These are phyloP conservation scores for Vombatus ursinus DNA, from an alignment of 2,113 vertebrate genomes.

Conservation along the genomic window DNA sequence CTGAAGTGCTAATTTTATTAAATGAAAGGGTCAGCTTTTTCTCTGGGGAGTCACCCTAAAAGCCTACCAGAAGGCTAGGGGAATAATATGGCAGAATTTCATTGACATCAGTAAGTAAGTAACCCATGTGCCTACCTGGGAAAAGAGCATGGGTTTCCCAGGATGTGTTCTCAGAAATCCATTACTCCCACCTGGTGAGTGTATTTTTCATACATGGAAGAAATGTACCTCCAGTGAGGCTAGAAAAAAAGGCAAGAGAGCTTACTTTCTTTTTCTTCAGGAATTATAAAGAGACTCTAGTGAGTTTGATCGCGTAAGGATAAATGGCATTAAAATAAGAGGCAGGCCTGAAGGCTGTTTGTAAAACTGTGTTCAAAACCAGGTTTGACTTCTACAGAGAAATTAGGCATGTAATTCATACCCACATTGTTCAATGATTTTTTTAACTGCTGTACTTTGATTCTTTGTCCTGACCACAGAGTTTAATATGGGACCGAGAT, in stretches of 20 bases:
- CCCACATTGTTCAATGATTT: background rate
- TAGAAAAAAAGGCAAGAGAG: background rate
- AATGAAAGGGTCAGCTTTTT: background rate
- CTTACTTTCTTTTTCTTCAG: background rate
- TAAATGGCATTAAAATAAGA: background rate
- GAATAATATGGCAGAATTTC: background rate
- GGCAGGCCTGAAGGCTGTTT: background rate
- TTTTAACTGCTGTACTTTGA: background rate
- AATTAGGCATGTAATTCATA: background rate
- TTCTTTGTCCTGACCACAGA: background rate
- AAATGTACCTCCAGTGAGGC: background rate
- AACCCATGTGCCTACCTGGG: background rate
- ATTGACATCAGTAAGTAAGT: background rate
- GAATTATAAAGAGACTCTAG: background rate
- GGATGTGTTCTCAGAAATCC: background rate
- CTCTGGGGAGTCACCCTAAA: background rate
- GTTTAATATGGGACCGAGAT: background rate
- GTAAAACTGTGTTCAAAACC: background rate
- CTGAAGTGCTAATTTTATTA: background rate
- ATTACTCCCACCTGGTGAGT: background rate
- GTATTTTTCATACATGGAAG: background rate
- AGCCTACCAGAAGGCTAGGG: background rate
- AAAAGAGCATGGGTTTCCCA: background rate
- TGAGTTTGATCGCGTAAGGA: background rate
- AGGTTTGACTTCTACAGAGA: background rate